Base-by-base conservation (phyloP, 2,113 vertebrate genomes). In the Vulpes ferrilata region DNA sequence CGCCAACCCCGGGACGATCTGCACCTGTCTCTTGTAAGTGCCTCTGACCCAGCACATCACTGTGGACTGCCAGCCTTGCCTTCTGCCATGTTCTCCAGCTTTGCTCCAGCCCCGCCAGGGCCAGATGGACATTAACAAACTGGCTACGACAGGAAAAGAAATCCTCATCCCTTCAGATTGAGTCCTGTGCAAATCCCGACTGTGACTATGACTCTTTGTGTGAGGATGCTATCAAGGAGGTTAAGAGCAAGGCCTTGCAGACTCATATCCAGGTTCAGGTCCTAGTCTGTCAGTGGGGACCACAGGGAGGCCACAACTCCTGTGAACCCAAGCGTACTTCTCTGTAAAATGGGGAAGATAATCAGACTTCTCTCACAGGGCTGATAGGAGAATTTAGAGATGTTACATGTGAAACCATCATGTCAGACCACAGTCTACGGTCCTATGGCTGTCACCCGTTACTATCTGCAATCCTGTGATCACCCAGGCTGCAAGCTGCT, bases 21-120 rank as follows among this genome's bases (percentile, higher is more conserved):
- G 12, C 17, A n/a, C 48, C 11, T 4, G 3, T 80, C 43, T 48
- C 64, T 19, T 19, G n/a, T 57, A 59, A 48, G 51, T 67, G 53
- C 8, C 38, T 73, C 60, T 84, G 60, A 38, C 60, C n/a, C 10
- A 11, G 55, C 19, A 32, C 2, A 1, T 43, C 25, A 53, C 6
- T 55, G 30, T 0, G 1, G 35, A 17, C 13, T 25, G n/a, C n/a
- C 11, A 17, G 13, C 9, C 43, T 6, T 5, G 64, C 23, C 62
- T 87, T 32, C 25, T 80, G 74, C 16, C 13, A 0, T 38, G 60
- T 32, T 9, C 78, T 30, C 88, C 73, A 57, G n/a, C 64, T 59
- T 80, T 51, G 62, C 13, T 20, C 25, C 5, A 30, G 74, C 20
- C 22, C 2, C 17, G 2, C 19, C 43, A 13, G 35, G 57, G 89